Percentiles rank a stretch among this genome's conserved stretches.
These are phyloP conservation scores for Ernsta delagoae DNA, from an alignment of 2,888 invertebrate species.

Conservation along the genomic window DNA sequence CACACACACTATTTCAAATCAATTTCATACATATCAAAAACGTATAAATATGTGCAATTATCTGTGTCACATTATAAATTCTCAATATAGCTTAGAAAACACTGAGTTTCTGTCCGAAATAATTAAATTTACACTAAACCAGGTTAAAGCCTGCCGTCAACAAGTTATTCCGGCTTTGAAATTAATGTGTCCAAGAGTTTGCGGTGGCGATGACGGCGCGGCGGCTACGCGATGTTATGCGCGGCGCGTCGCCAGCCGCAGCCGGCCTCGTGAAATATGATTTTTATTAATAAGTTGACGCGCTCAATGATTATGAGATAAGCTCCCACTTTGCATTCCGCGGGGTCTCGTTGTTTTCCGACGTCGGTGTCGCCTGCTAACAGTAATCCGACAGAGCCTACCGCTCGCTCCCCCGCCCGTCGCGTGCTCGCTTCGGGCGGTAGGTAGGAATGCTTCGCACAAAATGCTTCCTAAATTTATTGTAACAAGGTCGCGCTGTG, in stretches of 20 bases:
- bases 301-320: slow-evolving; percentile 85
- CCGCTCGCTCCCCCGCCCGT: not conserved
- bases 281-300: too few species aligned
- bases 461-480: slow-evolving; percentile 19
- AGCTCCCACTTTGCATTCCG: slow-evolving; percentile 83
- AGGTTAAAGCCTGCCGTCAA: slow-evolving; percentile 38
- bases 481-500: slow-evolving; percentile 8
- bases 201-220: slow-evolving; percentile 39
- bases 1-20: too few species aligned
- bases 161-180: slow-evolving; percentile 57
- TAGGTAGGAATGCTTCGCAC: slow-evolving; percentile 2
- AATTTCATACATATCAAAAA: too few species aligned
- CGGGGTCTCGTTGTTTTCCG: slow-evolving; percentile 75
- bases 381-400: slow-evolving; percentile 65
- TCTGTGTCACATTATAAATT: too few species aligned
- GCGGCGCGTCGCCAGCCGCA: too few species aligned
- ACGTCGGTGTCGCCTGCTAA: slow-evolving; percentile 52
- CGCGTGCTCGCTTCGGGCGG: slow-evolving; percentile 1
- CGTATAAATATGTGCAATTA: too few species aligned
- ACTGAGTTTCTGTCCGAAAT: not conserved
- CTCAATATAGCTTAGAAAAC: not conserved
- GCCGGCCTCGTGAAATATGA: too few species aligned
- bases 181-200: slow-evolving; percentile 54
- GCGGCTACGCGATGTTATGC: slow-evolving; percentile 60
- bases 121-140: not conserved